These are phyloP conservation scores for Leptopilina clavipes DNA, from an alignment of 1,140 invertebrate genomes.

Conservation along the genomic window DNA sequence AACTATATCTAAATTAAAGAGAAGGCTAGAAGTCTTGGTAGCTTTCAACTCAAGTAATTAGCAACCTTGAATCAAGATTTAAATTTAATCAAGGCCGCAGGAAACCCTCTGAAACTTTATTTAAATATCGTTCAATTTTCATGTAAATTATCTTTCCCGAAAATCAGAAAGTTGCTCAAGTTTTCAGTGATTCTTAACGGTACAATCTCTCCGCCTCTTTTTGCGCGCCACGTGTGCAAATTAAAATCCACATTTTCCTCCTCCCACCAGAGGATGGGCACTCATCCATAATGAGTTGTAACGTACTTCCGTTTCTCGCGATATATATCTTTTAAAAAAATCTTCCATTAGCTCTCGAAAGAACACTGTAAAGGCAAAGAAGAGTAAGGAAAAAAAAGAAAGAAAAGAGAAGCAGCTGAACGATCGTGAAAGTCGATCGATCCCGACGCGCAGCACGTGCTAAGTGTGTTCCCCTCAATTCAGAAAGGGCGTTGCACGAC, in stretches of 20 bases:
- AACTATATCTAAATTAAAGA: constrained; percentile 16
- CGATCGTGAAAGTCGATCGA: constrained; percentile 34
- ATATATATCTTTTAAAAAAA: constrained; percentile 27
- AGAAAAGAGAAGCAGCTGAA: constrained; percentile 11
- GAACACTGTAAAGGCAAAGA: not conserved
- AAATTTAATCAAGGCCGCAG: constrained; percentile 19
- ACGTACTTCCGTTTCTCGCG: constrained; percentile 23
- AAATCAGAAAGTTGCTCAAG: constrained; percentile 26
- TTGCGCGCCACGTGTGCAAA: constrained; percentile 21
- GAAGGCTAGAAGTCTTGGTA: not conserved
- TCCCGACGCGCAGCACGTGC: constrained; percentile 23
- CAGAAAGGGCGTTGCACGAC: constrained; percentile 17
- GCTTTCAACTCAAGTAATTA: constrained; percentile 19
- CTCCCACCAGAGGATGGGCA: not conserved
- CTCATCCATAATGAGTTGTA: constrained; percentile 34
- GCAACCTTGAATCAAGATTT: constrained; percentile 19
- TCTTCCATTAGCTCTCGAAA: constrained; percentile 21
- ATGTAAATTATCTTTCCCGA: constrained; percentile 29
- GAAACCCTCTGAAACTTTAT: not conserved
- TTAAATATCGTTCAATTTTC: constrained; percentile 32
- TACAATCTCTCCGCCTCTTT: constrained; percentile 18
- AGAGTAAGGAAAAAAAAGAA: too few relatives aligned
- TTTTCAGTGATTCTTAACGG: constrained; percentile 27
- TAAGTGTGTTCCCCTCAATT: constrained; percentile 27
- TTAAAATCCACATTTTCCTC: constrained; percentile 16